Conservation (phyloP, 2,888 invertebrate species). For the Lochmaea capreae region DNA sequence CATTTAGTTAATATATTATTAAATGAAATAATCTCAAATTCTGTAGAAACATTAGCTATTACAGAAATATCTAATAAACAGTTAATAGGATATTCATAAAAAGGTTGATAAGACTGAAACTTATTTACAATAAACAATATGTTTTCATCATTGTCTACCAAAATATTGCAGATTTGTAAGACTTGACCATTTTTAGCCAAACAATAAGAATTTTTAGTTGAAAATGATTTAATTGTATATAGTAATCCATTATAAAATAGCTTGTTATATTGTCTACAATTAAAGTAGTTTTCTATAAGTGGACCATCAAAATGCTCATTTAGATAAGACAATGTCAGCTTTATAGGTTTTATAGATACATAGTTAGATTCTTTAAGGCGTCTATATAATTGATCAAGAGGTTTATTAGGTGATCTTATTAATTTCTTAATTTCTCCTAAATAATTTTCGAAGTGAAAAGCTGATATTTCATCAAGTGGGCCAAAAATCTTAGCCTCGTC, state of each 20-base stretch:
- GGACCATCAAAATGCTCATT: neutral
- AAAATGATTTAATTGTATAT: neutral
- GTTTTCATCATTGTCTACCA: too few species aligned
- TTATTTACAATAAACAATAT: slow-evolving; percentile 41
- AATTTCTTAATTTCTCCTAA: slow-evolving; percentile 25
- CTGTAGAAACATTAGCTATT: too few species aligned
- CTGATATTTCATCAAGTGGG: slow-evolving; percentile 24
- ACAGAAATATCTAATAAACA: slow-evolving; percentile 33
- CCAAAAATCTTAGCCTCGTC: slow-evolving; percentile 26
- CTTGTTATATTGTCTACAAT: slow-evolving; percentile 6
- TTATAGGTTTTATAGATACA: neutral
- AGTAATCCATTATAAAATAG: slow-evolving; percentile 1
- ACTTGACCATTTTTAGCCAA: too few species aligned
- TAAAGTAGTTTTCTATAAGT: slow-evolving; percentile 7
- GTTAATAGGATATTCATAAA: slow-evolving; percentile 18
- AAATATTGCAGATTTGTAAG: too few species aligned
- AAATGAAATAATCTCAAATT: too few species aligned
- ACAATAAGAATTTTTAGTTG: neutral
- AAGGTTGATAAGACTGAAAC: slow-evolving; percentile 33
- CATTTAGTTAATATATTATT: too few species aligned
- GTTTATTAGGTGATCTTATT: slow-evolving; percentile 18
- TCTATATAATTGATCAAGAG: neutral
- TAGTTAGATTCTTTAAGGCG: too few species aligned
- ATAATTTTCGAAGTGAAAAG: slow-evolving; percentile 32
- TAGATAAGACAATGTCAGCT: neutral